phyloP scores from a whole-genome alignment of 2,113 vertebrate species.

The Rostratula benghalensis region DNA sequence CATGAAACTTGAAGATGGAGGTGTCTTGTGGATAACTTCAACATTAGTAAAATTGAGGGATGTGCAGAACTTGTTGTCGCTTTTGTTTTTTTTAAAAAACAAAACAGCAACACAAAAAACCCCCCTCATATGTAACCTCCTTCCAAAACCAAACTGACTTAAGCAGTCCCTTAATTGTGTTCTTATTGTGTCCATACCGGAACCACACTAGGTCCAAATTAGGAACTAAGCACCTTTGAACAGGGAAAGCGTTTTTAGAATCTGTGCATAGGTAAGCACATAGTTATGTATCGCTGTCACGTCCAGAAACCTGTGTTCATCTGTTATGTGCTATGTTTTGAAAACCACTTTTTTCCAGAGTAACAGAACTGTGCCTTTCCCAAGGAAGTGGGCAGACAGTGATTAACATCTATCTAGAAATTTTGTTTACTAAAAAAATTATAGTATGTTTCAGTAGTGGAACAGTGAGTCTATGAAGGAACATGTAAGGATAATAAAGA shows the following conservation, averaged over 20 bases:
- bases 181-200: background rate
- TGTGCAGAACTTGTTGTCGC: background rate
- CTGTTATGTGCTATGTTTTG: background rate
- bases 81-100: background rate
- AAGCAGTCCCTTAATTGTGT: background rate
- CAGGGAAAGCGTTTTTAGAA: background rate
- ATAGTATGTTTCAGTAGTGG: background rate
- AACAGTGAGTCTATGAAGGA: background rate
- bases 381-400: background rate
- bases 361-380: background rate
- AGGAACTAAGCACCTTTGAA: background rate
- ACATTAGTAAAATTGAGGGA: background rate
- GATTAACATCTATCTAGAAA: background rate
- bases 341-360: background rate
- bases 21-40: background rate
- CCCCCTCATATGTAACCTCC: accelerated
- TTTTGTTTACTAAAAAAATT: background rate
- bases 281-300: background rate
- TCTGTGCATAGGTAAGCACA: background rate
- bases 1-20: background rate
- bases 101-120: background rate
- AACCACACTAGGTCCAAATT: background rate
- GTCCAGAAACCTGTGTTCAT: background rate
- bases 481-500: background rate
- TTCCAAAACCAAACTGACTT: background rate